phyloP scores from a whole-genome alignment of 2,113 vertebrate genomes.

The Pseudopodoces humilis region DNA sequence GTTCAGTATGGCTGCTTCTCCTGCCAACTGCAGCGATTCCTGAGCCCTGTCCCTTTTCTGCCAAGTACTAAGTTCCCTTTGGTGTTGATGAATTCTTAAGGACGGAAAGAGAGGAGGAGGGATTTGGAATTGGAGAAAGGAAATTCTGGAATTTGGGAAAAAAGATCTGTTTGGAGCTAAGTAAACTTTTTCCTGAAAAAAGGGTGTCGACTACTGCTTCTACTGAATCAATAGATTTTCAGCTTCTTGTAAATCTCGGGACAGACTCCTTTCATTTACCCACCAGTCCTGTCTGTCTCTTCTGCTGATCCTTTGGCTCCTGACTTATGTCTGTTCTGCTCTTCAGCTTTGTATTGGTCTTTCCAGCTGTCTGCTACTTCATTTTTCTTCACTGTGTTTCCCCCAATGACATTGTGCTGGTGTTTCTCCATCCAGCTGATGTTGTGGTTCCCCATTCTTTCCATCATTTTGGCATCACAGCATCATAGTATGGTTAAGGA shows the following conservation, averaged over 20 bases:
- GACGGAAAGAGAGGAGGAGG: neutral
- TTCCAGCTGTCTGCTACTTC: neutral
- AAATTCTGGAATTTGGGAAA: neutral
- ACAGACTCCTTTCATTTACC: neutral
- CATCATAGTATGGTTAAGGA: fast-evolving
- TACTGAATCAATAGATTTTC: neutral
- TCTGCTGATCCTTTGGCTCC: neutral
- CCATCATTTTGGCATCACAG: neutral
- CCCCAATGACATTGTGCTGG: neutral
- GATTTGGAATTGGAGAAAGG: neutral
- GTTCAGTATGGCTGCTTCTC: neutral
- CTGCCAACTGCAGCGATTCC: neutral
- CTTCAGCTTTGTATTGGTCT: neutral
- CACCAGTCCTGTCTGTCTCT: neutral
- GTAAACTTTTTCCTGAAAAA: neutral
- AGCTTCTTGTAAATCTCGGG: neutral
- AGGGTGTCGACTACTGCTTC: neutral
- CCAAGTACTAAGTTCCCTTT: neutral
- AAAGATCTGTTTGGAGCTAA: neutral
- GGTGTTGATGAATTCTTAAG: neutral
- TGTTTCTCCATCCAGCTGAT: neutral
- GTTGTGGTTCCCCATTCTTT: neutral
- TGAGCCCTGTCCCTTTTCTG: neutral
- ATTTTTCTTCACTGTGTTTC: neutral
- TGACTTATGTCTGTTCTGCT: neutral